Evolutionary conservation across 2,888 invertebrate species (phyloP).

Genomic region (Microctonus hyperodae): DNA sequence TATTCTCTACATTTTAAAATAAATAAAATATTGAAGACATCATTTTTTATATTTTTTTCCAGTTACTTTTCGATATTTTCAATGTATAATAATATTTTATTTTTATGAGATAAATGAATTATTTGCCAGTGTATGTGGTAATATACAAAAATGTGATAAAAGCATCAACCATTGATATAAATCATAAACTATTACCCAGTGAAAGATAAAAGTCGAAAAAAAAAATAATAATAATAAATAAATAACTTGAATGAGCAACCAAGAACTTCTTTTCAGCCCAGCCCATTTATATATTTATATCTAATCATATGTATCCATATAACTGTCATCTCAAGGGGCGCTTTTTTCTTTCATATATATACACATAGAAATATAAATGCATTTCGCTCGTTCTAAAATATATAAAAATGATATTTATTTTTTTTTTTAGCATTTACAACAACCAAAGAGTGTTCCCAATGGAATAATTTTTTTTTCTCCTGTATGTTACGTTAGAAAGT

Average conservation of each 20-base stretch:
- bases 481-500: neutral
- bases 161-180: neutral
- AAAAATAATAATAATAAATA: too few species aligned
- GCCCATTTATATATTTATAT: neutral
- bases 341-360: neutral
- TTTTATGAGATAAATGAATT: neutral
- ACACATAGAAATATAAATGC: neutral
- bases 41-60: slow-evolving; percentile 2
- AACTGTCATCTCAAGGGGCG: neutral
- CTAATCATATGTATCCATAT: slow-evolving; percentile 1
- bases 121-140: neutral
- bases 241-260: neutral
- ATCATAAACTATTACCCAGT: neutral
- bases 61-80: slow-evolving; percentile 3
- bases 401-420: neutral
- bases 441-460: neutral
- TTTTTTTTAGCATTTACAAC: neutral
- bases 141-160: neutral
- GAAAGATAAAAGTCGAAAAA: neutral
- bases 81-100: neutral
- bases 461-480: neutral
- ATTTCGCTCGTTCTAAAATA: neutral
- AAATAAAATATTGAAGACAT: neutral
- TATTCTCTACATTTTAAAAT: neutral
- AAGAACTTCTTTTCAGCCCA: neutral